A percentile compares a stretch with the other conserved stretches of the same genome.
Conservation (phyloP, 2,888 invertebrate genomes). For the Slavum lentiscoides region DNA sequence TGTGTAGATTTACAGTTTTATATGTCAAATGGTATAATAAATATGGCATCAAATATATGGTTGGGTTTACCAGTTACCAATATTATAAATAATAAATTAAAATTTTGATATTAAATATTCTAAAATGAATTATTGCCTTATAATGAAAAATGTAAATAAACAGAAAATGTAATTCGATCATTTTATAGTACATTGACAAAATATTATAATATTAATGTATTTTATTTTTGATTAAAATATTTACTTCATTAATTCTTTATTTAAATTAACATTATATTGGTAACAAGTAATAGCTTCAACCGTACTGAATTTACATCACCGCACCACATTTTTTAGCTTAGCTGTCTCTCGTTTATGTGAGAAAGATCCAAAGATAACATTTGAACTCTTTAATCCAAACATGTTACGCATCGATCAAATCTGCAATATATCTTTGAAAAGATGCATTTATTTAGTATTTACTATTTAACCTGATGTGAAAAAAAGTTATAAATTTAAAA, state of each 20-base stretch:
- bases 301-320: slow-evolving; percentile 48
- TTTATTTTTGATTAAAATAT: not conserved
- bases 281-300: slow-evolving; percentile 43
- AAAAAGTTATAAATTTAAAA: not conserved
- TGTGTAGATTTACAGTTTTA: slow-evolving; percentile 19
- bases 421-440: slow-evolving; percentile 27
- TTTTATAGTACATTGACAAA: not conserved
- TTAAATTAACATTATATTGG: slow-evolving; percentile 11
- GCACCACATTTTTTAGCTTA: slow-evolving; percentile 38
- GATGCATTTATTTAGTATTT: not conserved
- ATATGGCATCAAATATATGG: slow-evolving; percentile 44
- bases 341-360: slow-evolving; percentile 38
- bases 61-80: slow-evolving; percentile 42
- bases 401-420: slow-evolving; percentile 29
- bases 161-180: not conserved
- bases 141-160: not conserved
- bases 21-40: slow-evolving; percentile 18
- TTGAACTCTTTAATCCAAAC: slow-evolving; percentile 25
- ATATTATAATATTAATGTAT: not conserved
- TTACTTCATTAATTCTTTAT: not conserved
- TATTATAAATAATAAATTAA: not conserved
- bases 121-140: not conserved
- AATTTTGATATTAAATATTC: not conserved
- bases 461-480: not conserved
- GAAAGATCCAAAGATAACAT: not conserved